phyloP scores from a whole-genome alignment of 2,888 invertebrate genomes.

The Xylophagus ater region DNA sequence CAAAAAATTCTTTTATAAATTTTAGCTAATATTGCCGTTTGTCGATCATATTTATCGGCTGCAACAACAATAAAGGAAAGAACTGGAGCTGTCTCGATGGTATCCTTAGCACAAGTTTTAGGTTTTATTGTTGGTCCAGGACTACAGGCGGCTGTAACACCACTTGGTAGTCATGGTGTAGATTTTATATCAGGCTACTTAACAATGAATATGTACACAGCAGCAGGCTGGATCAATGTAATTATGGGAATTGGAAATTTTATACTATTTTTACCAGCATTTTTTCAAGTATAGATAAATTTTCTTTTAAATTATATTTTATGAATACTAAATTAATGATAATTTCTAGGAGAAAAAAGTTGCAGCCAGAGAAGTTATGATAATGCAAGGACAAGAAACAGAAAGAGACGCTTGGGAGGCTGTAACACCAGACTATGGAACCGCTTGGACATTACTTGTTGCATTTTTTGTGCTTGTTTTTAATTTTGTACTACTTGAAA shows the following conservation, averaged over 20 bases:
- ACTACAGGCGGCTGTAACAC: slow-evolving; percentile 69
- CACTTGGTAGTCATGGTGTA: slow-evolving; percentile 57
- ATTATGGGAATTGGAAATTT: slow-evolving; percentile 61
- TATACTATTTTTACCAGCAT: slow-evolving; percentile 58
- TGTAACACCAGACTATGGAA: slow-evolving; percentile 60
- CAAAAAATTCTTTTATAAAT: slow-evolving; percentile 8
- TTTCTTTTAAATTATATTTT: background rate
- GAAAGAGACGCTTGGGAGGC: slow-evolving; percentile 64
- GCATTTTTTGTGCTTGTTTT: slow-evolving; percentile 78
- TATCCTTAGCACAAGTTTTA: slow-evolving; percentile 73
- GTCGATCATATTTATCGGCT: slow-evolving; percentile 72
- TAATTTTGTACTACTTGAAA: slow-evolving; percentile 80
- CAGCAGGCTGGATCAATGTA: slow-evolving; percentile 76
- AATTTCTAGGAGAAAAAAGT: slow-evolving; percentile 49
- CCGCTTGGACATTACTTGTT: slow-evolving; percentile 64
- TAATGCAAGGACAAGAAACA: slow-evolving; percentile 55
- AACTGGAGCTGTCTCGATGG: slow-evolving; percentile 71
- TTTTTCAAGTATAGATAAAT: slow-evolving; percentile 47
- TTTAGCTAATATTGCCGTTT: slow-evolving; percentile 70
- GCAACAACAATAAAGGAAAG: slow-evolving; percentile 71
- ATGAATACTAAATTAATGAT: slow-evolving; percentile 1
- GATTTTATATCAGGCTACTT: slow-evolving; percentile 43
- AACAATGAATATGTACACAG: slow-evolving; percentile 76
- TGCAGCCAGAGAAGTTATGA: slow-evolving; percentile 69
- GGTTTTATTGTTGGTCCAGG: slow-evolving; percentile 81